Base-by-base conservation (phyloP, 2,888 invertebrate genomes). In the Thecocarcelia acutangulata region DNA sequence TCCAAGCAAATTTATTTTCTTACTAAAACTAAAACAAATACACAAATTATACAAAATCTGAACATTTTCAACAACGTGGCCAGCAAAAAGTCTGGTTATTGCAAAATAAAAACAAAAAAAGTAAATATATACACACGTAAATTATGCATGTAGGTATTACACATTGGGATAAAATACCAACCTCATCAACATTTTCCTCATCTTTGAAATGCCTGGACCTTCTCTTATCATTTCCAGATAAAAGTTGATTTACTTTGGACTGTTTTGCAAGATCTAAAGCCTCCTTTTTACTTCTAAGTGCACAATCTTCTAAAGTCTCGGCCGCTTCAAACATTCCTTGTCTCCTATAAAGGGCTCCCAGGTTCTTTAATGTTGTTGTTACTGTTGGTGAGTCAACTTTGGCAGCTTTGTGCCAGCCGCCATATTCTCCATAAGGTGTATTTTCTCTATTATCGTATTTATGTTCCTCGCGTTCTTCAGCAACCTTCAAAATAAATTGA, bases 251-350 rank as follows among this genome's bases (percentile, higher is more conserved):
- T 86, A 95, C 95, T 89, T 97, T 96, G 75, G 97, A 95, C 92
- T 97, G 97, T 92, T 97, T 97, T 89, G 97, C 97, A 89, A 97
- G 94, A 93, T 97, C 97, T 92, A 97, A 93, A 84, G 97, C 97
- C 95, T 98, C 98, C 93, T 97, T 98, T 92, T 97, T 94, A 90
- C 98, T 98, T 89, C 98, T 94, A 86, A 98, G 93, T 46, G 98
- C 98, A 92, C 98, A 99, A 92, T 99, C 99, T 90, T 99, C 99
- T 33, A 99, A 93, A 0, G 98, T 98, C 91, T 99, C 99, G 0
- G 99, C 99, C 8, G 99, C 99, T 91, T 99, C 98, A 92, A 98
- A 99, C 92, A 99, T 99, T 86, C 99, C 98, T 92, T 99, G 99
- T 84, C 99, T 94, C 87, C 99, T 94, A 92, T 99, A 99, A 59